Conservation (phyloP, 2,797 vertebrate species). For the Gallinago stenura region DNA sequence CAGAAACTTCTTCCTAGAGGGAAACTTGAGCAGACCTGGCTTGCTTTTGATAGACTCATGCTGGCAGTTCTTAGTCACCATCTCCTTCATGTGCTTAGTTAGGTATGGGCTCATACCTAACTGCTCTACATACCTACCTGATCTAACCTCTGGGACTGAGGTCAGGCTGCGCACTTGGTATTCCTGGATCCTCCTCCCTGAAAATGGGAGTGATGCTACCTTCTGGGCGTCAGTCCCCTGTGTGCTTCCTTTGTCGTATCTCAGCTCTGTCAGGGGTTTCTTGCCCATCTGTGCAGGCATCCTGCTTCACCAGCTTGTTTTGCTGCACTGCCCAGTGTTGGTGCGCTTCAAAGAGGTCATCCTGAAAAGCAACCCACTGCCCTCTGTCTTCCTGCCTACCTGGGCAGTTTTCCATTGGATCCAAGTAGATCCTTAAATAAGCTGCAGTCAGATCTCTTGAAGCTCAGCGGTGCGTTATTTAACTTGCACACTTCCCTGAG, state of each 20-base stretch:
- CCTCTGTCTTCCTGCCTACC: not conserved
- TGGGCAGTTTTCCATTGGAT: not conserved
- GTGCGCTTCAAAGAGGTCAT: not conserved
- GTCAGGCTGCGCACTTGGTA: rapidly evolving
- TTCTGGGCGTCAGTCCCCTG: not conserved
- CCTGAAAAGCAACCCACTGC: not conserved
- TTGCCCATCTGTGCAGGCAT: rapidly evolving
- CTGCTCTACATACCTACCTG: not conserved
- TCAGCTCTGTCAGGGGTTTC: not conserved
- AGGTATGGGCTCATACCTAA: not conserved
- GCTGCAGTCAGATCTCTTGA: not conserved
- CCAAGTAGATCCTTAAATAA: not conserved
- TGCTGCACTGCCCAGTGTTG: not conserved
- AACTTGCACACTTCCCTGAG: not conserved
- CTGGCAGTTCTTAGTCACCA: not conserved
- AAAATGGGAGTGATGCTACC: not conserved
- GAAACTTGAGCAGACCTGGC: not conserved
- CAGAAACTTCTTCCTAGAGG: not conserved
- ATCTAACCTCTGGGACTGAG: not conserved
- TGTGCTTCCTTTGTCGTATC: not conserved
- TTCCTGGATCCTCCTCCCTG: not conserved
- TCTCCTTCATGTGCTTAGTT: not conserved
- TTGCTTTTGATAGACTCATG: not conserved
- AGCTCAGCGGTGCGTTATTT: not conserved
- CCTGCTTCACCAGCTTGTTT: not conserved